Evolutionary conservation across 2,113 vertebrate genomes (phyloP).

Genomic region (Malurus melanocephalus): DNA sequence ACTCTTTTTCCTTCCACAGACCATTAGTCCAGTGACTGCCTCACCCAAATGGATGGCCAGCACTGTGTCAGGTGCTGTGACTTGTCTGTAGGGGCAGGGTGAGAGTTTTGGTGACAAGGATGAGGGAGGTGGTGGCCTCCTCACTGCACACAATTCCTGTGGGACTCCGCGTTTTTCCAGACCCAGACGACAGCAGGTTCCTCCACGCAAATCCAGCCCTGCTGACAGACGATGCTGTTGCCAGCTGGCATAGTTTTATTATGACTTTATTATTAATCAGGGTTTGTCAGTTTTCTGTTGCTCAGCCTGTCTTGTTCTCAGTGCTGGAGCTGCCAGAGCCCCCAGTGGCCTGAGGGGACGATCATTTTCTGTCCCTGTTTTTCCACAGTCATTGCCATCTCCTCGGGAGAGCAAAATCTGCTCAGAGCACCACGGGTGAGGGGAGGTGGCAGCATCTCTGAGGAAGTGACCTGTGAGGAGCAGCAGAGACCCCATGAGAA

Average conservation of each 20-base stretch:
- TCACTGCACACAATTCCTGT: background rate
- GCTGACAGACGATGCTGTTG: background rate
- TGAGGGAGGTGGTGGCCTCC: background rate
- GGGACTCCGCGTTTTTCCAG: background rate
- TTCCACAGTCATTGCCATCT: background rate
- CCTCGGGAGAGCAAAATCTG: background rate
- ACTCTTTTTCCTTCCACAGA: background rate
- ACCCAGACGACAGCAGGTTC: background rate
- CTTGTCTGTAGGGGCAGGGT: background rate
- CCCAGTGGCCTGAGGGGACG: background rate
- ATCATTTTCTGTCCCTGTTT: background rate
- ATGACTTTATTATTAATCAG: conserved; percentile 23
- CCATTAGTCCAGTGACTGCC: background rate
- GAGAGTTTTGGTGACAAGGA: background rate
- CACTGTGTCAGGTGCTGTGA: background rate
- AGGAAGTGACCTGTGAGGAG: background rate
- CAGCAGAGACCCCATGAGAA: background rate
- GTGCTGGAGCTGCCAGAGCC: background rate
- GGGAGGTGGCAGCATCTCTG: background rate
- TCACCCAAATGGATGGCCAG: background rate
- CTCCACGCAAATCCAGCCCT: background rate
- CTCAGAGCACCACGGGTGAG: background rate
- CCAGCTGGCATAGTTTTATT: conserved; percentile 23
- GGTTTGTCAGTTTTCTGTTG: background rate
- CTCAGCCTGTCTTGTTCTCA: background rate